A percentile compares a stretch with the other conserved stretches of the same genome.
Conservation (phyloP, 2,797 vertebrate genomes). For the Mormyrops boulengeri region DNA sequence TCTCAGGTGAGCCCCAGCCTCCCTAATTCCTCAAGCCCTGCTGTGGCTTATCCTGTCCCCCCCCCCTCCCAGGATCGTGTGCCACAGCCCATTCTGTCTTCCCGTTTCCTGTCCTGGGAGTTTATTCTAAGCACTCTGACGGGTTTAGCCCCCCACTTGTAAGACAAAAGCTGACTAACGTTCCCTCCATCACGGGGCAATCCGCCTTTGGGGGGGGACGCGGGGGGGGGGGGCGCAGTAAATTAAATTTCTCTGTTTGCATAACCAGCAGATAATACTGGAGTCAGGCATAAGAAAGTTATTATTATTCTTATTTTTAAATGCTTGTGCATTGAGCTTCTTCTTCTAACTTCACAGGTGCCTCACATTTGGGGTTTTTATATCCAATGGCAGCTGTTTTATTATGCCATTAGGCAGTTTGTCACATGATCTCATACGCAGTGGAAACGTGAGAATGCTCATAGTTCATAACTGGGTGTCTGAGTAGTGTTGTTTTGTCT, state of each 20-base stretch:
- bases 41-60: neutral
- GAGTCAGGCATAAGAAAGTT: neutral
- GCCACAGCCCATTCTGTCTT: neutral
- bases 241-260: neutral
- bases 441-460: neutral
- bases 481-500: neutral
- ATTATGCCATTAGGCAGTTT: neutral
- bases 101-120: neutral
- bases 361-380: neutral
- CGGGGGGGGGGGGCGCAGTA: neutral
- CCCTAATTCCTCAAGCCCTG: neutral
- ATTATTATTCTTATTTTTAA: neutral
- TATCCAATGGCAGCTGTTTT: neutral
- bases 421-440: neutral
- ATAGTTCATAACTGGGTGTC: neutral
- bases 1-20: neutral
- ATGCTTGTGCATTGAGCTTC: neutral
- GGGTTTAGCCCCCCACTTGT: neutral
- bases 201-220: neutral
- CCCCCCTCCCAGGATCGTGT: neutral
- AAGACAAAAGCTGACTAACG: neutral
- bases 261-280: neutral
- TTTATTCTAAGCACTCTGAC: neutral
- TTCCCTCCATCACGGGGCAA: neutral
- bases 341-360: neutral